A percentile compares a stretch with the other conserved stretches of the same genome.
Evolutionary conservation across 2,888 invertebrate species (phyloP).

Genomic region (Pseudeuparius sepicola): DNA sequence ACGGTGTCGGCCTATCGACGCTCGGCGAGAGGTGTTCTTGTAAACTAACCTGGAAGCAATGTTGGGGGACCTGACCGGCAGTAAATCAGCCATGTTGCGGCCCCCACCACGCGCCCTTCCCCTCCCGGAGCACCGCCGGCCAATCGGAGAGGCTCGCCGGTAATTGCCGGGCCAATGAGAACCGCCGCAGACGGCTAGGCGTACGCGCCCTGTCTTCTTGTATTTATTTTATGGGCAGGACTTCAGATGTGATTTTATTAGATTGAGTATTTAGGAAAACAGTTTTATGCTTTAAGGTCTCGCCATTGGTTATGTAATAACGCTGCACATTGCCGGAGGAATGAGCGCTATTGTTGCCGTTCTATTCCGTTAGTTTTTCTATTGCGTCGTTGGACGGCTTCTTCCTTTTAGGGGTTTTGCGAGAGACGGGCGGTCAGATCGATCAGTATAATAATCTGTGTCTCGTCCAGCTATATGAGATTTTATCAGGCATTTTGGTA

Average conservation of each 20-base stretch:
- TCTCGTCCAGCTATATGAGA: too few species aligned
- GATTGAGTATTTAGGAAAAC: slow-evolving; percentile 39
- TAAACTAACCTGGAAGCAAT: slow-evolving; percentile 34
- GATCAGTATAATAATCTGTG: too few species aligned
- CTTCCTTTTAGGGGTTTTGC: too few species aligned
- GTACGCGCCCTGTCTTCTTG: slow-evolving; percentile 32
- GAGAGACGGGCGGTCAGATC: too few species aligned
- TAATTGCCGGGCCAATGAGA: slow-evolving; percentile 36
- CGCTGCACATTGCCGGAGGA: slow-evolving; percentile 25
- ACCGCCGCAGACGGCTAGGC: slow-evolving; percentile 32
- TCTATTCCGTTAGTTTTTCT: slow-evolving; percentile 29
- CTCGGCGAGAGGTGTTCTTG: slow-evolving; percentile 31
- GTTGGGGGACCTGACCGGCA: slow-evolving; percentile 27
- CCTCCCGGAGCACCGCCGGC: slow-evolving; percentile 24
- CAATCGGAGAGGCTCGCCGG: slow-evolving; percentile 28
- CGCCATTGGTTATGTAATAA: slow-evolving; percentile 35
- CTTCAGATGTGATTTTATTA: slow-evolving; percentile 38
- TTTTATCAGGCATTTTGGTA: too few species aligned
- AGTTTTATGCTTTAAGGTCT: slow-evolving; percentile 36
- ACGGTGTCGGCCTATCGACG: too few species aligned
- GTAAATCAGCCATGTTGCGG: slow-evolving; percentile 41
- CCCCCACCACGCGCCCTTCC: slow-evolving; percentile 29
- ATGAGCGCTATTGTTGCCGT: slow-evolving; percentile 29
- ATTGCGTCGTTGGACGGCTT: too few species aligned
- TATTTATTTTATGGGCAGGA: slow-evolving; percentile 40